These are phyloP conservation scores for Mus spicilegus DNA, from an alignment of 2,113 vertebrate genomes.

Conservation along the genomic window DNA sequence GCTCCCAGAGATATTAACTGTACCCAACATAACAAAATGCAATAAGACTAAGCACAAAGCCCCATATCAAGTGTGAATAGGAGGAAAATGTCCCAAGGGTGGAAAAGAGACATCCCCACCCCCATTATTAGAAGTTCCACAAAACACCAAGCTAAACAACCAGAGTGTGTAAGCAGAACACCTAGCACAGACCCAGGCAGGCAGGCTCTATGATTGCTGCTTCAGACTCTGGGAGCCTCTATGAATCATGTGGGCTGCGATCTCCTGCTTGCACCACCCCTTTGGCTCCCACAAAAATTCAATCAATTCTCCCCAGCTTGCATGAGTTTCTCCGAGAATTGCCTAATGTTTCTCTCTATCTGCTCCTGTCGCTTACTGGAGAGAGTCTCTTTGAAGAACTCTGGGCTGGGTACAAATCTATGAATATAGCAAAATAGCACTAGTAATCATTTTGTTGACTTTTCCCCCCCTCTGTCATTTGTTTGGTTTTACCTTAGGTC, in stretches of 20 bases:
- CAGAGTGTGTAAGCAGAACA: too few species aligned
- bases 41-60: background rate
- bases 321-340: too few species aligned
- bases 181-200: background rate
- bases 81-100: background rate
- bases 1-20: background rate
- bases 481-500: too few species aligned
- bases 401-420: background rate
- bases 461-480: background rate
- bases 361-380: background rate
- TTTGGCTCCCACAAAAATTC: background rate
- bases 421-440: background rate
- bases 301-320: background rate
- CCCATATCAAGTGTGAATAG: background rate
- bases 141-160: background rate
- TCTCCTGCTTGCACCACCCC: background rate
- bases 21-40: background rate
- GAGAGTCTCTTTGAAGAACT: background rate
- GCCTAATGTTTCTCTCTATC: background rate
- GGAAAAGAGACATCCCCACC: background rate
- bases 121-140: background rate
- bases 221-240: background rate
- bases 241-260: too few species aligned
- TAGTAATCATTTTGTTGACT: background rate
- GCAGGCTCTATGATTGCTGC: fast-evolving